Percentiles rank a stretch among this genome's conserved stretches.
These are phyloP conservation scores for Sinella curviseta DNA, from an alignment of 1,140 invertebrate species.

Conservation along the genomic window DNA sequence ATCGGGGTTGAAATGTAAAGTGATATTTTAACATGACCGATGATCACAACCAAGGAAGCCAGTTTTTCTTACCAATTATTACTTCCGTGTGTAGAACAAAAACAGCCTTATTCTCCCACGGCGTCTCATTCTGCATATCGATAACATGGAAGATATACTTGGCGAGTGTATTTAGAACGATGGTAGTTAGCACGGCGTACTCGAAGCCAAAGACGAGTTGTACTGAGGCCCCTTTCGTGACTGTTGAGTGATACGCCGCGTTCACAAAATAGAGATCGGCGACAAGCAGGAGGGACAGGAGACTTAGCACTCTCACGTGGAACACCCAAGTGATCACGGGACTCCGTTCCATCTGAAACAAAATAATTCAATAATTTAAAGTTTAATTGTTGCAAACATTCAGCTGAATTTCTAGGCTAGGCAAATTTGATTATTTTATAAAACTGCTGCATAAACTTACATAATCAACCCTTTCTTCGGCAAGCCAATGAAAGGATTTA, in stretches of 20 bases:
- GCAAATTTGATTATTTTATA: constrained; percentile 30
- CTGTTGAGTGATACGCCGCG: constrained; percentile 92
- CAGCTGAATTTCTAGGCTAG: not conserved
- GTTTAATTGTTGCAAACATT: not conserved
- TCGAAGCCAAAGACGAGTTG: constrained; percentile 99
- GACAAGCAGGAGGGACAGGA: constrained; percentile 76
- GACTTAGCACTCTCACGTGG: constrained; percentile 80
- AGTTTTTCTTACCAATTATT: constrained; percentile 84
- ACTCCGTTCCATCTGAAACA: constrained; percentile 93
- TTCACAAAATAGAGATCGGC: constrained; percentile 88
- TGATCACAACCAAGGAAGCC: too few relatives aligned
- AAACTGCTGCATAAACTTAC: constrained; percentile 67
- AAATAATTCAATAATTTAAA: constrained; percentile 37
- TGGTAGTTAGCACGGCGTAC: constrained; percentile 94
- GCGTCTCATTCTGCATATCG: constrained; percentile 90
- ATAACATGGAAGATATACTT: constrained; percentile 95
- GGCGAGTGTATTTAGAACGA: constrained; percentile 88
- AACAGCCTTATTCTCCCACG: constrained; percentile 99
- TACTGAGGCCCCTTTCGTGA: constrained; percentile 91
- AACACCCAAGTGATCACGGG: constrained; percentile 95
- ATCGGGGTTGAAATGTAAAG: not conserved
- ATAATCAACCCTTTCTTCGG: constrained; percentile 98
- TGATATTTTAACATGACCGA: too few relatives aligned
- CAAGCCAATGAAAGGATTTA: constrained; percentile 99
- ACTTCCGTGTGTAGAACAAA: constrained; percentile 96